phyloP scores from a whole-genome alignment of 2,888 invertebrate species.

The Sabatieria punctata region DNA sequence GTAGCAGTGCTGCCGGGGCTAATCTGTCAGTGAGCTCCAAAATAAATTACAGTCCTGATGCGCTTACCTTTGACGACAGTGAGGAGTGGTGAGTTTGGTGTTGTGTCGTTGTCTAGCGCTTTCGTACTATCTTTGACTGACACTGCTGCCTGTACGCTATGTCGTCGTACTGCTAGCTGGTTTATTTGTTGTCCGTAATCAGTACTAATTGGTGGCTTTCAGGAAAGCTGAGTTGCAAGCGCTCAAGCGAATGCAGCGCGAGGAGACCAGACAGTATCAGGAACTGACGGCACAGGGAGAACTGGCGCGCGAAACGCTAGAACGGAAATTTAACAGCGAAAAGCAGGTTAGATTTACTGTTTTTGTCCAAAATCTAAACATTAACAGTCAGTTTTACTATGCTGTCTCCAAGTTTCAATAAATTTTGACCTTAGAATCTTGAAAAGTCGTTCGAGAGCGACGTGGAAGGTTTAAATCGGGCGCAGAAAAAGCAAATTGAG shows the following conservation, averaged over 20 bases:
- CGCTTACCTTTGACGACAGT: too few relatives aligned
- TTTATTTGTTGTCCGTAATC: too few relatives aligned
- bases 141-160: too few relatives aligned
- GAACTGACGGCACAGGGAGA: conserved; percentile 74
- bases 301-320: conserved; percentile 70
- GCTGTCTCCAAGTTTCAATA: too few relatives aligned
- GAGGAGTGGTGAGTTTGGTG: too few relatives aligned
- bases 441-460: conserved; percentile 77
- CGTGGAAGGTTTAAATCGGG: conserved; percentile 65
- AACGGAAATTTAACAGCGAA: conserved; percentile 78
- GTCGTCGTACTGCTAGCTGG: too few relatives aligned
- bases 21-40: background rate
- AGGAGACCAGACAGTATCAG: conserved; percentile 95
- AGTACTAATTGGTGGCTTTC: too few relatives aligned
- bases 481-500: conserved; percentile 78
- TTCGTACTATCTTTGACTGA: too few relatives aligned
- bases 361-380: too few relatives aligned
- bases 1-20: background rate
- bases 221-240: conserved; percentile 86
- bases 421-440: conserved; percentile 41
- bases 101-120: too few relatives aligned
- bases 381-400: too few relatives aligned
- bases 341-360: conserved; percentile 42
- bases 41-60: too few relatives aligned
- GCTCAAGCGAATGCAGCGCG: conserved; percentile 89